Percentiles rank a stretch among this genome's conserved stretches.
These are phyloP conservation scores for Drosophila paulistorum DNA, from an alignment of 1,140 invertebrate genomes.

Conservation along the genomic window DNA sequence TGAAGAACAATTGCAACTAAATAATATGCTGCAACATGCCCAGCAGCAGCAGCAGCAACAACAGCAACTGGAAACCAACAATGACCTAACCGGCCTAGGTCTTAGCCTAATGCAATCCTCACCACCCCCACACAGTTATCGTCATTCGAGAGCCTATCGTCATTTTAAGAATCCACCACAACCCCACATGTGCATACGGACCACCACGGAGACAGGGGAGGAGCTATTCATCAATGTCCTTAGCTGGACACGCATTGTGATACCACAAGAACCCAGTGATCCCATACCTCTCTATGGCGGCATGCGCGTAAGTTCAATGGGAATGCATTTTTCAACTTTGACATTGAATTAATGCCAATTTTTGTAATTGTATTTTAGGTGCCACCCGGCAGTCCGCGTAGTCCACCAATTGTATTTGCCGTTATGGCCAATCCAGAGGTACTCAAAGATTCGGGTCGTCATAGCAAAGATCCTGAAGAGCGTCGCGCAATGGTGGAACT, in stretches of 20 bases:
- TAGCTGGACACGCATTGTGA: constrained; percentile 88
- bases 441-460: constrained; percentile 87
- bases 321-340: neutral
- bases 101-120: constrained; percentile 75
- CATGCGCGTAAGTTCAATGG: constrained; percentile 85
- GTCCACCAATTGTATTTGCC: constrained; percentile 87
- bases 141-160: constrained; percentile 85
- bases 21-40: constrained; percentile 38
- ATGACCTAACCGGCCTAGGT: constrained; percentile 47
- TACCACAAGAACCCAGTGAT: constrained; percentile 86
- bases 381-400: constrained; percentile 85
- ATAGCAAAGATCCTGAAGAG: constrained; percentile 86
- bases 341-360: neutral
- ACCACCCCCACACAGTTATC: constrained; percentile 80
- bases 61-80: constrained; percentile 47
- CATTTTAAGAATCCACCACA: constrained; percentile 89
- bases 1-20: constrained; percentile 47
- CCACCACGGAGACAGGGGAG: constrained; percentile 85
- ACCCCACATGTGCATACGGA: constrained; percentile 89
- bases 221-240: constrained; percentile 88
- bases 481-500: constrained; percentile 86
- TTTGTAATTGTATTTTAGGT: constrained; percentile 50
- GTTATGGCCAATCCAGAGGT: constrained; percentile 89
- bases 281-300: constrained; percentile 88
- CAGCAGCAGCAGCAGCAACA: constrained; percentile 38